Base-by-base conservation (phyloP, 2,888 invertebrate species). In the Embidobia sp. region DNA sequence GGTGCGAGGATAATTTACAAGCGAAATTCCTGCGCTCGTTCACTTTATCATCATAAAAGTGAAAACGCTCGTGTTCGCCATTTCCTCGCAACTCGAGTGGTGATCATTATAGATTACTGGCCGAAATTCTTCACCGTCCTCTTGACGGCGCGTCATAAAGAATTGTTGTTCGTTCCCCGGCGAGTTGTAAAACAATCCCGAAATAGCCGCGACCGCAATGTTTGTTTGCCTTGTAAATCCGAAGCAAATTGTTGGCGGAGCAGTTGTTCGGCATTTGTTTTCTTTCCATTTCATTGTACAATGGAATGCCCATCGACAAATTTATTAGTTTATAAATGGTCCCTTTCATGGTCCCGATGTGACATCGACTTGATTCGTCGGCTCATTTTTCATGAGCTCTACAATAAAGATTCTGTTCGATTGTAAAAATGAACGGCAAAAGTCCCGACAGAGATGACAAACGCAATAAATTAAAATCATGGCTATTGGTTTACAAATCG, bases 1-100 rank as follows among this genome's bases (percentile, higher is more conserved):
- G 64, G 64, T 51, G 64, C 51, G 51, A 64, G 51, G 33, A 64
- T 64, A 64, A 64, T 64, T 64, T 64, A 64, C 51, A 53, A 64
- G 64, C 44, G 51, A 15, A 51, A 51, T 51, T 33, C 63, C 49
- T 29, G 2, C 31, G 16, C 46, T n/a, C n/a, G n/a, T n/a, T n/a
- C n/a, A 15, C 33, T 46, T 46, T 46, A 40, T 49, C 37, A 31
- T 49, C 42, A 10, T 51, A 64, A 64, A 64, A 51, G 49, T 29
- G 63, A 44, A 57, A 57, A 40, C 11, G 46, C 19, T 42, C 16
- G 22, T 3, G 37, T 27, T 15, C 27, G 37, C 40, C 37, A 10
- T 27, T 55, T 27, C 40, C 15, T 53, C 11, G 42, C 7, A 16
- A 42, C n/a, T 40, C 5, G 44, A 57, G 40, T 42, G 57, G 40